Percentiles rank a stretch among this genome's conserved stretches.
Evolutionary conservation across 2,888 invertebrate genomes (phyloP).

Genomic region (Hypolimnas misippus): DNA sequence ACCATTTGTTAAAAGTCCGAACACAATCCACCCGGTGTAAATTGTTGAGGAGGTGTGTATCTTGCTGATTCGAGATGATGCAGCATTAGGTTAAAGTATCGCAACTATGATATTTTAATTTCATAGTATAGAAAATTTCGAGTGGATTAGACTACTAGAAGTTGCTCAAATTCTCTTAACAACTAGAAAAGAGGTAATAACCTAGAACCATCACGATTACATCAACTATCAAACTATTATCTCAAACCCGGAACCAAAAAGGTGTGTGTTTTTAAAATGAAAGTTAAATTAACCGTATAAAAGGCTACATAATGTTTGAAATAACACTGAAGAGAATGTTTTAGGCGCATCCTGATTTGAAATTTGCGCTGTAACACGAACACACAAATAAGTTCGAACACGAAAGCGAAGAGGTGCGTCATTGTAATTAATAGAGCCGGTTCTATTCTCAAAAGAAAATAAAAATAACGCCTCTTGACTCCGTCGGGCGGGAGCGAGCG

Average conservation of each 20-base stretch:
- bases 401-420: constrained; percentile 61
- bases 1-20: no score
- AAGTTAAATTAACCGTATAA: neutral
- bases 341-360: neutral
- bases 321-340: neutral
- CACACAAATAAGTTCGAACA: constrained; percentile 22
- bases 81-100: no score
- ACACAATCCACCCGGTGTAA: no score
- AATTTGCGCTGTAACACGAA: constrained; percentile 7
- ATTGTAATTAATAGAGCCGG: constrained; percentile 77
- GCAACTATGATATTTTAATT: no score
- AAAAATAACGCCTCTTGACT: constrained; percentile 65
- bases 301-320: neutral
- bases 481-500: constrained; percentile 31
- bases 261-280: neutral
- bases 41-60: no score
- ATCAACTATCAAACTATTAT: no score
- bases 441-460: constrained; percentile 79
- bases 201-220: no score
- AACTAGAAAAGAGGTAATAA: no score
- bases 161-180: no score
- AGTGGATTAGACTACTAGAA: no score
- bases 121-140: no score
- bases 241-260: neutral
- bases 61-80: no score